These are phyloP conservation scores for Tridacna crocea DNA, from an alignment of 2,888 invertebrate species.

Conservation along the genomic window DNA sequence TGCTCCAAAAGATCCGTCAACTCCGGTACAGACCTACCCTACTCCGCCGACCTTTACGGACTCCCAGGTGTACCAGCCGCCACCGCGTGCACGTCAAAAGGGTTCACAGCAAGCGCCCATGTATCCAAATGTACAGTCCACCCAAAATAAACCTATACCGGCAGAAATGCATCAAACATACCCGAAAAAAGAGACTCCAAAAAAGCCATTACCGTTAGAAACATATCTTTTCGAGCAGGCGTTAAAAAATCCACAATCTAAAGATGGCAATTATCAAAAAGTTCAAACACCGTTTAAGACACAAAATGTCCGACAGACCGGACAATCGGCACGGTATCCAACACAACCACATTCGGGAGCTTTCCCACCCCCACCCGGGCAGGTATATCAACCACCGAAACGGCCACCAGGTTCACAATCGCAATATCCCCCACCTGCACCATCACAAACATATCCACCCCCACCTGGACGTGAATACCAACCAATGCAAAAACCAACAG, in stretches of 20 bases:
- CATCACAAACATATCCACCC: neutral
- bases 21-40: neutral
- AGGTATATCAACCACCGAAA: too few species aligned
- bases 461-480: too few species aligned
- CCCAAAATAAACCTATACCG: neutral
- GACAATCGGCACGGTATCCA: neutral
- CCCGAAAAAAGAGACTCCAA: neutral
- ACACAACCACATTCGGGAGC: neutral
- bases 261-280: too few species aligned
- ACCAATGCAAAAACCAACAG: too few species aligned
- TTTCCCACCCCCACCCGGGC: neutral
- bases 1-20: neutral
- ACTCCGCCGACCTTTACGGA: neutral
- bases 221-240: too few species aligned
- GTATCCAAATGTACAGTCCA: neutral
- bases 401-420: too few species aligned
- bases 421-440: neutral
- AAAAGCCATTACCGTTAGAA: neutral
- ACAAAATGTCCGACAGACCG: too few species aligned
- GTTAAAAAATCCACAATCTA: too few species aligned
- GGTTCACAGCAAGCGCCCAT: neutral
- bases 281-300: too few species aligned
- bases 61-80: neutral
- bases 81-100: neutral
- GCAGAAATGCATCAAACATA: conserved; percentile 9